Evolutionary conservation across 2,888 invertebrate genomes (phyloP).

Genomic region (Anorthoa munda): DNA sequence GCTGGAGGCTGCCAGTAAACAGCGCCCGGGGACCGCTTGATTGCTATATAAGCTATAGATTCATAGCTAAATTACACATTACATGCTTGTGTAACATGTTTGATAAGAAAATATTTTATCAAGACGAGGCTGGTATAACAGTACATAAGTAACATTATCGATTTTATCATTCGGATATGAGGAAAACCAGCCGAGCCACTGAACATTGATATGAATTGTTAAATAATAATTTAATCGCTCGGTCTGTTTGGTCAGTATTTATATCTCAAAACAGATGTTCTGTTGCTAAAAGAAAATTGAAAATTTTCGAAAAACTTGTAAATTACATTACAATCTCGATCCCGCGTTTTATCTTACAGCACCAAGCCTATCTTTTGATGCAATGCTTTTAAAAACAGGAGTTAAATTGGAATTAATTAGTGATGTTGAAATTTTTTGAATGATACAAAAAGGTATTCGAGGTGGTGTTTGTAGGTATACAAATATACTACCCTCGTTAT

Average conservation of each 20-base stretch:
- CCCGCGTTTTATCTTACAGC: no score
- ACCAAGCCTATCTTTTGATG: no score
- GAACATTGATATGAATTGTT: conserved; percentile 1
- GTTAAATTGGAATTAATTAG: no score
- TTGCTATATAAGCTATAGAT: conserved; percentile 76
- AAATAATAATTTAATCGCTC: no score
- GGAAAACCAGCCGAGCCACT: neutral
- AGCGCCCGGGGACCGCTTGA: conserved; percentile 80
- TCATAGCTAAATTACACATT: conserved; percentile 31
- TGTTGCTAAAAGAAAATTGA: no score
- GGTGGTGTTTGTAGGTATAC: neutral
- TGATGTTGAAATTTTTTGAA: no score
- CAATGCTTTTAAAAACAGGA: no score
- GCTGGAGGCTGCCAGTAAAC: conserved; percentile 76
- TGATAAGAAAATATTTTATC: conserved; percentile 3
- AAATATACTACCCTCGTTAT: neutral
- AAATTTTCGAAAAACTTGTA: no score
- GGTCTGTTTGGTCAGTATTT: no score
- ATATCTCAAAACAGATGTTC: no score
- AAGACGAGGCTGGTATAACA: neutral
- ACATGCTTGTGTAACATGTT: conserved; percentile 6
- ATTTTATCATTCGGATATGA: neutral
- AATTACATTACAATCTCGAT: no score
- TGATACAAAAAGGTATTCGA: no score
- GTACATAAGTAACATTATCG: neutral